Conservation (phyloP, 2,888 invertebrate species). For the Phortica okadai region DNA sequence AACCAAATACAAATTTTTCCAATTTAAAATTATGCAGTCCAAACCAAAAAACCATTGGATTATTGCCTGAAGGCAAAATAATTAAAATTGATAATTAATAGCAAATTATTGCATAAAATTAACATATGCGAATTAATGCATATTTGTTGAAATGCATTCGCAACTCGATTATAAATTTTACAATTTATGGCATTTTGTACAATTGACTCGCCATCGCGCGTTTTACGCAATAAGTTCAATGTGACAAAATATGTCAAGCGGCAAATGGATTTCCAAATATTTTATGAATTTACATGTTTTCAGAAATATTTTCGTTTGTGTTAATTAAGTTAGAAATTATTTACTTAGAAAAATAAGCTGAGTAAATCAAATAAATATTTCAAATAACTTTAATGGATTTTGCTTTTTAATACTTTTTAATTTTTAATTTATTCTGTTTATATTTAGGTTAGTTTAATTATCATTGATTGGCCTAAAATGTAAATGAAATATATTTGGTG, state of each 20-base stretch:
- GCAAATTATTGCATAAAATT: slow-evolving; percentile 36
- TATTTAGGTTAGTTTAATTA: neutral
- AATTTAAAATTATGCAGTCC: no score
- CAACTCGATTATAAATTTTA: neutral
- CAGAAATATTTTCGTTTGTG: no score
- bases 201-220: neutral
- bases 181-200: neutral
- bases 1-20: neutral
- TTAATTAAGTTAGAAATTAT: slow-evolving; percentile 18
- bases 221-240: no score
- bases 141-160: no score
- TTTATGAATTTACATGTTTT: no score
- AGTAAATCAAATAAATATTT: neutral
- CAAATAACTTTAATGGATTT: neutral
- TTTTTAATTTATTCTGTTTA: neutral
- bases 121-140: neutral
- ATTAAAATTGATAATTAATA: slow-evolving; percentile 45
- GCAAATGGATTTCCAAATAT: neutral
- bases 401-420: neutral
- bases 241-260: neutral
- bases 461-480: neutral
- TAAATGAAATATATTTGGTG: no score
- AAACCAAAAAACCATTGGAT: no score
- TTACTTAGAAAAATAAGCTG: neutral
- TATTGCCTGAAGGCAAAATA: slow-evolving; percentile 14